phyloP scores from a whole-genome alignment of 1,140 invertebrate genomes.

The Drosophila leontia region DNA sequence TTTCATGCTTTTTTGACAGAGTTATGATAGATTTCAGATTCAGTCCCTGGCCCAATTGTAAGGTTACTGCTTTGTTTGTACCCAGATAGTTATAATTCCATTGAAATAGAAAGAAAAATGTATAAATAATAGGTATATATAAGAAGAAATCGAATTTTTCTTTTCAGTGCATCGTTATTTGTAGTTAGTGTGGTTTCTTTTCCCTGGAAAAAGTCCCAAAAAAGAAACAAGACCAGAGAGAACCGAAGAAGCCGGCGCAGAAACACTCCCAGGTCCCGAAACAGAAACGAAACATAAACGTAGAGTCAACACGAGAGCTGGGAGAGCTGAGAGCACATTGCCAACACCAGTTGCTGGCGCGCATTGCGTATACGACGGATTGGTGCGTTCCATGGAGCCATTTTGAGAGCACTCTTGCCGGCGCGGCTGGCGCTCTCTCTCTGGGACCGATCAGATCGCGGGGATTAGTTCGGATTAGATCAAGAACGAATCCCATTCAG shows the following conservation, averaged over 20 bases:
- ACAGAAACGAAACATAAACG: constrained; percentile 24
- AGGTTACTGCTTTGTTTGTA: too few relatives aligned
- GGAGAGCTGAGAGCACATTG: constrained; percentile 2
- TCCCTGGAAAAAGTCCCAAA: constrained; percentile 18
- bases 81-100: too few relatives aligned
- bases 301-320: constrained; percentile 22
- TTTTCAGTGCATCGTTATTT: not conserved
- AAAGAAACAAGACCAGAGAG: not conserved
- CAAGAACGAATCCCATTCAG: constrained; percentile 42
- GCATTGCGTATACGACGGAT: constrained; percentile 52
- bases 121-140: too few relatives aligned
- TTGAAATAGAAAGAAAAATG: too few relatives aligned
- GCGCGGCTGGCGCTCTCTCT: constrained; percentile 25
- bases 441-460: constrained; percentile 10
- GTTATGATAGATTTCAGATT: too few relatives aligned
- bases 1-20: too few relatives aligned
- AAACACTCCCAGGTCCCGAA: constrained; percentile 20
- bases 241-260: constrained; percentile 5
- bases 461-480: constrained; percentile 53
- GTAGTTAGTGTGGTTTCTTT: constrained; percentile 17
- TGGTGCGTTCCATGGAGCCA: constrained; percentile 24
- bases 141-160: not conserved
- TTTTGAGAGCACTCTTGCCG: constrained; percentile 29
- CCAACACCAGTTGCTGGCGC: constrained; percentile 31
- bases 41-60: too few relatives aligned